Conservation (phyloP, 2,797 vertebrate genomes). For the Vespertilio murinus region DNA sequence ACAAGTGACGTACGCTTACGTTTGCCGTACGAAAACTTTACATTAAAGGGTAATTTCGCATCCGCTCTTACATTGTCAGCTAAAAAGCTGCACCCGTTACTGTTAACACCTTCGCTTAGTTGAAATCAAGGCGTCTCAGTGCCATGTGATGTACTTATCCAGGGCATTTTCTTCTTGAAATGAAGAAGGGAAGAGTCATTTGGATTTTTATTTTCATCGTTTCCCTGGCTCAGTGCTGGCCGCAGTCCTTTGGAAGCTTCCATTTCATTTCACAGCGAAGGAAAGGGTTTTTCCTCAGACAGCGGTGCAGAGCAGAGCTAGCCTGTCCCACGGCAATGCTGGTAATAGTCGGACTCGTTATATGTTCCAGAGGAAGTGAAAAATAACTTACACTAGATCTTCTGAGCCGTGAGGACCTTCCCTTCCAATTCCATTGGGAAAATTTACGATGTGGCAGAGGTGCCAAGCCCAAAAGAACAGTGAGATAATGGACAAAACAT, state of each 20-base stretch:
- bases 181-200: conserved; percentile 1
- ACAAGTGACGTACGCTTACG: not conserved
- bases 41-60: conserved; percentile 29
- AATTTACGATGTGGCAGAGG: not conserved
- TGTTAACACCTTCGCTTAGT: conserved; percentile 5
- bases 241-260: not conserved
- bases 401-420: not conserved
- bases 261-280: not conserved
- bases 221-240: not conserved
- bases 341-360: not conserved
- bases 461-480: not conserved
- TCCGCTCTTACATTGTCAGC: not conserved
- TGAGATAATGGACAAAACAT: not conserved
- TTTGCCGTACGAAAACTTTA: conserved; percentile 9
- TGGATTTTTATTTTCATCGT: not conserved
- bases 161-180: conserved; percentile 45
- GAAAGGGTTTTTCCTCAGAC: conserved; percentile 22
- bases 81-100: not conserved
- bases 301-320: not conserved
- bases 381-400: conserved; percentile 3
- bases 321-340: not conserved
- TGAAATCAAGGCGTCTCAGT: not conserved
- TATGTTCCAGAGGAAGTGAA: not conserved
- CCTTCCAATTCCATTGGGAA: not conserved
- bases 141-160: not conserved